Percentiles rank a stretch among this genome's conserved stretches.
These are phyloP conservation scores for Perccottus glenii DNA, from an alignment of 2,113 vertebrate species.

Conservation along the genomic window DNA sequence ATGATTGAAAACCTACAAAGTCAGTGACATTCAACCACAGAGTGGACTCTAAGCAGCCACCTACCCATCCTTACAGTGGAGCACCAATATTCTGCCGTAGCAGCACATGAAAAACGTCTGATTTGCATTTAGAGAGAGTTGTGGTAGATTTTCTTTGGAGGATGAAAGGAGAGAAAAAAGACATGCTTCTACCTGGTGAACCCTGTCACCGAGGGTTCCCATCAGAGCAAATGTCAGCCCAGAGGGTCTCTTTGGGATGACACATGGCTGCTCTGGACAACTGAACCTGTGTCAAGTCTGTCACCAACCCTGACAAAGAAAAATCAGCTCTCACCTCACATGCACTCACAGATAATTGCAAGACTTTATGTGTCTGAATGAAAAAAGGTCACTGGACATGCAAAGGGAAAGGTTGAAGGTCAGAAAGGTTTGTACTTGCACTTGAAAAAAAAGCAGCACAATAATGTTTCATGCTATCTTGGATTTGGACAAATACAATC, in stretches of 20 bases:
- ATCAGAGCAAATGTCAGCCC: not conserved
- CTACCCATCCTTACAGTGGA: not conserved
- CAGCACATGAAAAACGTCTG: not conserved
- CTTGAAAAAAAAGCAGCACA: too few species aligned
- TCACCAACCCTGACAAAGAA: conserved; percentile 36
- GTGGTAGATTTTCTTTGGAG: not conserved
- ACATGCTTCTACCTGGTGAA: too few species aligned
- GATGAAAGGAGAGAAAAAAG: not conserved
- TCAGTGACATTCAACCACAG: not conserved
- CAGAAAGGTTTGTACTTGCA: not conserved
- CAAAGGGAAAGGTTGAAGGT: conserved; percentile 29
- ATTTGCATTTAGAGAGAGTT: not conserved
- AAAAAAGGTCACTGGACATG: conserved; percentile 27
- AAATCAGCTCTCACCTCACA: conserved; percentile 54
- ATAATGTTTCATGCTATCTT: too few species aligned
- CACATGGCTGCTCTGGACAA: too few species aligned
- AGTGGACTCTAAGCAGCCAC: not conserved
- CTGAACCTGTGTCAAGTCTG: conserved; percentile 18
- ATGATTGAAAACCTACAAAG: too few species aligned
- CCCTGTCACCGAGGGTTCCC: not conserved
- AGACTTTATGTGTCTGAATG: conserved; percentile 22
- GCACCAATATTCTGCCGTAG: not conserved
- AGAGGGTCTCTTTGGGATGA: not conserved
- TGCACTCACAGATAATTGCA: conserved; percentile 61
- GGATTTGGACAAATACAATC: conserved; percentile 20